Evolutionary conservation across 2,113 vertebrate genomes (phyloP), one percentile per base, ranked within the genome.

Genomic region (Chloropsis hardwickii): DNA sequence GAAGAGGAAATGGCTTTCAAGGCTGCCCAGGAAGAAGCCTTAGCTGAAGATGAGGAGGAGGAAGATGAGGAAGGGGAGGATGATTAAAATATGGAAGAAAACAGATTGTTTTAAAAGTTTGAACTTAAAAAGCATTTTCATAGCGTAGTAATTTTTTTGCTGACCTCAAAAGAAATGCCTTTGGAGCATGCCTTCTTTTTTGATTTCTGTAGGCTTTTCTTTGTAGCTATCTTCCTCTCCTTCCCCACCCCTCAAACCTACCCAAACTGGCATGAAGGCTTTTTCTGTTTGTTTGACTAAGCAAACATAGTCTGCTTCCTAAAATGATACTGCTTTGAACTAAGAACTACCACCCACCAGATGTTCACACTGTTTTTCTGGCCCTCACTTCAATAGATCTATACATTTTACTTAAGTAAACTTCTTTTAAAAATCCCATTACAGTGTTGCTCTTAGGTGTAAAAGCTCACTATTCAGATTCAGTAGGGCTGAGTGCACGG

Each of bases 1-100:
- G 98, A 99, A 73, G 99, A 99, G 62, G 99, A 99, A 66, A 96
- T 97, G 66, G 98, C 97, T 19, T 97, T 99, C 57, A 97, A 96
- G 87, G 97, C 98, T 22, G 97, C 98, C 0, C 97, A 97, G 76
- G 99, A 98, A 85, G 99, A 98, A 82, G 95, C 97, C 65, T 90
- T 94, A 83, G 98, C 96, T 1, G 96, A 84, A 23, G 94, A 89
- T 15, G 98, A 98, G 48, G 98, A 99, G 40, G 94, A 84, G 9
- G 98, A 99, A 4, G 98, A 97, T 3, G 99, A 98, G 5, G 98
- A 99, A 5, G 99, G 97, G 1, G 98, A 97, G 3, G 66, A 83
- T 35, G 95, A 97, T 50, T 97, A 84, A 94, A 74, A 44, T 60
- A 20, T 1, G 2, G 23, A 58, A 50, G 8, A 13, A 57, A 45